Percentiles rank a stretch among this genome's conserved stretches.
Evolutionary conservation across 2,888 invertebrate genomes (phyloP).

Genomic region (Elaeidobius kamerunicus): DNA sequence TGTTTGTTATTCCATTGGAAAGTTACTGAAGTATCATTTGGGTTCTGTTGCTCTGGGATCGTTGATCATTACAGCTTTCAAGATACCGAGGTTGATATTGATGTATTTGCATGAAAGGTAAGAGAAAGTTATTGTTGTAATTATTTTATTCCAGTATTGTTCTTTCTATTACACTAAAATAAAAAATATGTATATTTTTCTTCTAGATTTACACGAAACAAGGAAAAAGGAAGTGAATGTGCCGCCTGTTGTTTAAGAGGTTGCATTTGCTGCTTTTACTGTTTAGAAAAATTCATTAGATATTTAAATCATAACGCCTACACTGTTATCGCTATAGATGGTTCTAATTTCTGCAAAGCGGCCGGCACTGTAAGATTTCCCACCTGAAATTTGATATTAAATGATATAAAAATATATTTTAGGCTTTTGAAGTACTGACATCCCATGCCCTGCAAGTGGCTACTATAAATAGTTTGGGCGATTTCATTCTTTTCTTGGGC

Average conservation of each 20-base stretch:
- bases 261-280: constrained; percentile 64
- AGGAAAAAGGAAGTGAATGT: constrained; percentile 52
- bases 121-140: too few species aligned
- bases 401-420: too few species aligned
- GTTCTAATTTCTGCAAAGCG: constrained; percentile 61
- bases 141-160: too few species aligned
- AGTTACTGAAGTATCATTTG: constrained; percentile 65
- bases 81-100: constrained; percentile 58
- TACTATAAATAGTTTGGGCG: constrained; percentile 72
- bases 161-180: too few species aligned
- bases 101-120: constrained; percentile 44
- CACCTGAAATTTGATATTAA: too few species aligned
- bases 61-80: constrained; percentile 68
- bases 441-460: constrained; percentile 64
- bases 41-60: constrained; percentile 78
- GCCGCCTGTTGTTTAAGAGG: constrained; percentile 53
- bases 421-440: constrained; percentile 60
- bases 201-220: constrained; percentile 38
- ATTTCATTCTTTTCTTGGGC: constrained; percentile 66
- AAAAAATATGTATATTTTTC: background rate
- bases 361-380: constrained; percentile 50
- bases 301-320: constrained; percentile 69
- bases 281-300: constrained; percentile 64
- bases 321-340: constrained; percentile 63
- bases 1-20: constrained; percentile 68